phyloP scores from a whole-genome alignment of 2,113 vertebrate genomes.

The Oryzias javanicus region DNA sequence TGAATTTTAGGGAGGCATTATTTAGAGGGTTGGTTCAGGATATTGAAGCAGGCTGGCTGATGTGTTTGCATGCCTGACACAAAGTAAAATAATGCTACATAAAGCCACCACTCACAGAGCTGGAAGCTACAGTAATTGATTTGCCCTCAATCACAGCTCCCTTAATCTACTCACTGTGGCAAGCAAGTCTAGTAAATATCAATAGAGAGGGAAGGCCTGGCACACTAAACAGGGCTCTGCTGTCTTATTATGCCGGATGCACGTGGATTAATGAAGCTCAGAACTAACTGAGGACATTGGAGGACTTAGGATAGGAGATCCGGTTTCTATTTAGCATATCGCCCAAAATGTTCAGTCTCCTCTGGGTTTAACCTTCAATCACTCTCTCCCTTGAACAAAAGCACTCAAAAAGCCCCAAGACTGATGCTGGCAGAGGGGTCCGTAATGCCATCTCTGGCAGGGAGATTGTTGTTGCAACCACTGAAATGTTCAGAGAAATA shows the following conservation, averaged over 20 bases:
- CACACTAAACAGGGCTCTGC: constrained; percentile 14
- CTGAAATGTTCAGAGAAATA: constrained; percentile 12
- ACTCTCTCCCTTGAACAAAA: no score
- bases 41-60: constrained; percentile 12
- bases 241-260: constrained; percentile 9
- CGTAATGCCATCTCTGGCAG: neutral
- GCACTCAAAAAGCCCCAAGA: neutral
- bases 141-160: constrained; percentile 61
- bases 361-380: no score
- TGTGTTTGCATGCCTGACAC: constrained; percentile 16
- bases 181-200: constrained; percentile 54
- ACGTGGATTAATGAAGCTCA: constrained; percentile 1
- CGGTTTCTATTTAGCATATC: neutral
- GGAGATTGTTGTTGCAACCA: neutral
- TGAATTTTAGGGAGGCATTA: neutral
- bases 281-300: neutral
- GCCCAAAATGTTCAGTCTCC: no score
- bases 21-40: constrained; percentile 12
- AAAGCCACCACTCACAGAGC: constrained; percentile 37
- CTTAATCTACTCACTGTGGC: constrained; percentile 67
- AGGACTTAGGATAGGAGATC: neutral
- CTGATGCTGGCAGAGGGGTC: neutral
- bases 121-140: constrained; percentile 63
- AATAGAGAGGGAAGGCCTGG: constrained; percentile 30
- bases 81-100: constrained; percentile 35